Evolutionary conservation across 2,113 vertebrate genomes (phyloP), one percentile per base, ranked within the genome.

Genomic region (Columbina picui): DNA sequence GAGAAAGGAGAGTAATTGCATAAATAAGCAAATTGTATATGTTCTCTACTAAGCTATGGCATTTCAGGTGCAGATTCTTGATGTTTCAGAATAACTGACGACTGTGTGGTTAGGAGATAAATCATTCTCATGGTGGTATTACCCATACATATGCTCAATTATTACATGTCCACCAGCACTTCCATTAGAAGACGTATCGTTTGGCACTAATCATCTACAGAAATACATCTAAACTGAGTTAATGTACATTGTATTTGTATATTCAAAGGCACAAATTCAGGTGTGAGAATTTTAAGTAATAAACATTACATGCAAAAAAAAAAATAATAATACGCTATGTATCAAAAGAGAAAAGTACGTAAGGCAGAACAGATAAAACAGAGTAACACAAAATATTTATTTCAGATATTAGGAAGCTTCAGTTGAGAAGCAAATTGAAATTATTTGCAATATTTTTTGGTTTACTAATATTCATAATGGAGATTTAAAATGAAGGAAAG

Each of bases 371-470:
- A 91, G 22, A 22, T 59, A 68, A 68, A 90, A 11, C 18, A 64
- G 18, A 23, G 8, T 60, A 76, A 56, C 8, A 50, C 6, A 34
- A 38, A 57, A 78, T 13, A 39, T 0, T 0, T 16, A 55, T 59
- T 96, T 89, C 77, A 65, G 50, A 10, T 52, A 67, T 38, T 43
- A 71, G 43, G 75, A 79, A 79, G n/a, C 21, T 75, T 87, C 73
- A 75, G 26, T 4, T 56, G 14, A 75, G 75, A 79, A 79, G 43
- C 0, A 0, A 93, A 87, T 68, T 82, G 43, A 75, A 52, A 78
- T 47, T 29, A 32, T 32, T 65, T 70, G 27, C 27, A 75, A 23
- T 20, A 2, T 36, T 36, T 34, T 41, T 45, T 55, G 53, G 8
- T 30, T 74, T 47, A 57, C 27, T 67, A 10, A 30, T 4, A 0